Base-by-base conservation (phyloP, 2,797 vertebrate genomes). In the Nothura maculosa region DNA sequence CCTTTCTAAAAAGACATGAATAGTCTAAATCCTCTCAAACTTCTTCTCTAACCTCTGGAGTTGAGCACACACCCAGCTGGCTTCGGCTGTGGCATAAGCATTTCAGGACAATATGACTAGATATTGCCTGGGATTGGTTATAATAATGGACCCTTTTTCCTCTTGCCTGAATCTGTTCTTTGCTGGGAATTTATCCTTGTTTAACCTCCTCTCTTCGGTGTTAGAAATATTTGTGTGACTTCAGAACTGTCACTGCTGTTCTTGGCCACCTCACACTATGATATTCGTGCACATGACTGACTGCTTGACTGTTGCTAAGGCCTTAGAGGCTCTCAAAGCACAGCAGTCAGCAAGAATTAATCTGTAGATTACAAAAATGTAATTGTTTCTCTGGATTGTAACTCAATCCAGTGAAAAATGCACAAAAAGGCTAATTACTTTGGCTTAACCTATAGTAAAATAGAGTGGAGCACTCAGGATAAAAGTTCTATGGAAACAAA, bases 261-360 rank as follows among this genome's bases (percentile, higher is more conserved):
- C n/a, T 45, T 61, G 47, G 42, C 6, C 42, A 27, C 12, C 6
- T 38, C 20, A 50, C 34, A 84, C 67, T 48, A 45, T 8, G 18
- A 57, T 24, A n/a, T 1, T n/a, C 24, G n/a, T 13, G 48, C 54
- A 38, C 17, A 15, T 17, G 69, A 66, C 8, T 5, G 19, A 6
- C 25, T 61, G 30, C n/a, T 48, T 43, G 40, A 21, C 38, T 54
- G 12, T 6, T 67, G 2, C 5, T 24, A 67, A 38, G 30, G 21
- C 62, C 72, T 47, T 15, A n/a, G 40, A 28, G 38, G 10, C 8
- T 63, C 17, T 55, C 87, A 72, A 85, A 76, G 38, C 36, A 72
- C 34, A 78, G 17, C n/a, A 78, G 78, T 87, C 62, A 30, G 10
- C 64, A 79, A 68, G 30, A 72, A 87, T 55, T 89, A 72, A 85